A percentile compares a stretch with the other conserved stretches of the same genome.
phyloP scores from a whole-genome alignment of 2,797 vertebrate genomes.

The Myotis myotis region DNA sequence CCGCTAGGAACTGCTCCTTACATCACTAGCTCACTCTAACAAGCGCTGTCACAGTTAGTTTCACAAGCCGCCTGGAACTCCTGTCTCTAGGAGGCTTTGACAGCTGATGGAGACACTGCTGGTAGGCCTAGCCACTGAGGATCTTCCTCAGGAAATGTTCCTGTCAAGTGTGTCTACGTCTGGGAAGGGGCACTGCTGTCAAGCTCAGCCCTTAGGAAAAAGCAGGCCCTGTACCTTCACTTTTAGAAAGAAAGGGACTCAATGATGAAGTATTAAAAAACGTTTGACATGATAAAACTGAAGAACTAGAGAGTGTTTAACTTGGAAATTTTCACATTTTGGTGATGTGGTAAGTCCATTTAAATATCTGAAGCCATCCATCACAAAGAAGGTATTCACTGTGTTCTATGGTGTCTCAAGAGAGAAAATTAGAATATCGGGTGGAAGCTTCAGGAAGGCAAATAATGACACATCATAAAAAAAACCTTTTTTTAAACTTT shows the following conservation, averaged over 20 bases:
- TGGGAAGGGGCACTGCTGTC: not conserved
- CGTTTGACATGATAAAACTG: constrained; percentile 6
- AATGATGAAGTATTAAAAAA: constrained; percentile 7
- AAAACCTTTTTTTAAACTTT: not conserved
- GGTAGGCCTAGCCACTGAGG: not conserved
- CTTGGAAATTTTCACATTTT: constrained; percentile 11
- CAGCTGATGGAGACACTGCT: not conserved
- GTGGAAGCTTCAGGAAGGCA: not conserved
- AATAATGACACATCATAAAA: constrained; percentile 10
- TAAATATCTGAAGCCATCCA: constrained; percentile 23
- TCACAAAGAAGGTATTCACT: constrained; percentile 12
- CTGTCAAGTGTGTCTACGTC: not conserved
- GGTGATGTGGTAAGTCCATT: not conserved
- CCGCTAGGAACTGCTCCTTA: not conserved
- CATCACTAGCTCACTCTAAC: constrained; percentile 7
- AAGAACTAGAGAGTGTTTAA: constrained; percentile 23
- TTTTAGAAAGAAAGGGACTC: not conserved
- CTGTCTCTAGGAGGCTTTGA: not conserved
- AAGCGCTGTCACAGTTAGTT: constrained; percentile 10
- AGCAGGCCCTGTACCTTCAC: not conserved
- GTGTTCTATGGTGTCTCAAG: not conserved
- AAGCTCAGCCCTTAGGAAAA: constrained; percentile 6
- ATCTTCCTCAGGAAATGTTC: not conserved
- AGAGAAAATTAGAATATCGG: not conserved
- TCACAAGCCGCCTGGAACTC: not conserved